These are phyloP conservation scores for Sesamia inferens DNA, from an alignment of 2,888 invertebrate species.

Conservation along the genomic window DNA sequence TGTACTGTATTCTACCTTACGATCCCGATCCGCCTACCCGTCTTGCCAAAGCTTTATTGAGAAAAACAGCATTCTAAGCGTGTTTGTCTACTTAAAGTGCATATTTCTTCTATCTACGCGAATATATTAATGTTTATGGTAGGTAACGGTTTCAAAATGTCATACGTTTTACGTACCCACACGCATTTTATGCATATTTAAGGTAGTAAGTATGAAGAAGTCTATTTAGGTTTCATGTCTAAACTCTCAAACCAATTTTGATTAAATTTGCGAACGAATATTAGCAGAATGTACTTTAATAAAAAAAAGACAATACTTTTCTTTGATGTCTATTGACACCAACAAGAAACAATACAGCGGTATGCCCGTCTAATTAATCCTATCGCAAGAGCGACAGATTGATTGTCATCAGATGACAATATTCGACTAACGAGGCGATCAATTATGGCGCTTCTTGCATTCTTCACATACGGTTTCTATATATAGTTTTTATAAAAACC, in stretches of 20 bases:
- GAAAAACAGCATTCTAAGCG: conserved; percentile 52
- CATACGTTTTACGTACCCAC: conserved; percentile 13
- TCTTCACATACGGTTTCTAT: conserved; percentile 19
- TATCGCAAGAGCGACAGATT: conserved; percentile 37
- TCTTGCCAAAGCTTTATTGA: conserved; percentile 43
- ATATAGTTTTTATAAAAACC: conserved; percentile 20
- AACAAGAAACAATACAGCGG: conserved; percentile 60
- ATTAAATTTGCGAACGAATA: not conserved
- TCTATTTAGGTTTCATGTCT: not conserved
- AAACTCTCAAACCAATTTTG: not conserved
- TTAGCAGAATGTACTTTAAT: too few relatives aligned
- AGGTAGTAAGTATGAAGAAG: not conserved
- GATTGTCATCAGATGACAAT: conserved; percentile 51
- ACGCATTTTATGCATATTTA: conserved; percentile 17
- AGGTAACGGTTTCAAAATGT: conserved; percentile 46
- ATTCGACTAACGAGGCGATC: conserved; percentile 55
- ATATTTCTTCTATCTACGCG: conserved; percentile 37
- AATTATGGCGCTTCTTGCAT: conserved; percentile 45
- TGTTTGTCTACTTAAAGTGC: conserved; percentile 51
- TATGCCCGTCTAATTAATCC: conserved; percentile 60
- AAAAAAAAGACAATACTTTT: conserved; percentile 3
- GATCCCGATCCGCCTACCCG: conserved; percentile 33
- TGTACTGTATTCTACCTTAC: conserved; percentile 37
- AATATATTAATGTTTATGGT: conserved; percentile 49
- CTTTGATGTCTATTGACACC: conserved; percentile 45